Evolutionary conservation across 2,113 vertebrate genomes (phyloP).

Genomic region (Camelus bactrianus): DNA sequence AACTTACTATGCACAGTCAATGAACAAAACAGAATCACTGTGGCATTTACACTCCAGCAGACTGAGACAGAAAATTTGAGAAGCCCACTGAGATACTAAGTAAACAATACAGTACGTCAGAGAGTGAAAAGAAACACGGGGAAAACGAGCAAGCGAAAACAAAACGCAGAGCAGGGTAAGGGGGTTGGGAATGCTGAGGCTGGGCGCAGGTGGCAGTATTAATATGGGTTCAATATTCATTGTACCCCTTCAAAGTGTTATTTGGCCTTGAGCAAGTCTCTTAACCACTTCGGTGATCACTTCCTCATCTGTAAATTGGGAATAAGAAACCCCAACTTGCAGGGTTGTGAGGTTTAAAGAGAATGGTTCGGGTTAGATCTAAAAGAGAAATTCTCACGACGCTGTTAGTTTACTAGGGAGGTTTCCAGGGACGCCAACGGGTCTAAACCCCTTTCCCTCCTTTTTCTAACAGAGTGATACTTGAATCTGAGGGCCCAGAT

Average conservation of each 20-base stretch:
- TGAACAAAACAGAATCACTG: background rate
- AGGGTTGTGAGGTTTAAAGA: background rate
- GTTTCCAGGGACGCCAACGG: background rate
- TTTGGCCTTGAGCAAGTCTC: background rate
- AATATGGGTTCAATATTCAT: background rate
- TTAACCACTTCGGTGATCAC: background rate
- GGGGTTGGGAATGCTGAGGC: background rate
- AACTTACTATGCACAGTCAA: background rate
- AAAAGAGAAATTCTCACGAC: background rate
- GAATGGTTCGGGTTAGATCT: background rate
- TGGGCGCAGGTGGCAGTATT: background rate
- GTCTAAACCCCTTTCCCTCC: accelerated
- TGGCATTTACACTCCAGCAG: background rate
- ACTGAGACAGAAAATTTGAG: background rate
- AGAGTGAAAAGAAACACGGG: background rate
- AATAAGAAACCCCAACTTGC: background rate
- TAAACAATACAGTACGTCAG: background rate
- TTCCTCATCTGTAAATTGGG: background rate
- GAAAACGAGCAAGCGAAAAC: background rate
- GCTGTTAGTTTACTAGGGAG: background rate
- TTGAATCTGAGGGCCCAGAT: background rate
- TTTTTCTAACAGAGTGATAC: background rate
- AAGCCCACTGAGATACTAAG: background rate
- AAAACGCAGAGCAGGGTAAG: background rate
- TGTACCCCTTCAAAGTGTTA: background rate